Conservation (phyloP, 2,797 vertebrate species). For the Labeo calbasu region DNA sequence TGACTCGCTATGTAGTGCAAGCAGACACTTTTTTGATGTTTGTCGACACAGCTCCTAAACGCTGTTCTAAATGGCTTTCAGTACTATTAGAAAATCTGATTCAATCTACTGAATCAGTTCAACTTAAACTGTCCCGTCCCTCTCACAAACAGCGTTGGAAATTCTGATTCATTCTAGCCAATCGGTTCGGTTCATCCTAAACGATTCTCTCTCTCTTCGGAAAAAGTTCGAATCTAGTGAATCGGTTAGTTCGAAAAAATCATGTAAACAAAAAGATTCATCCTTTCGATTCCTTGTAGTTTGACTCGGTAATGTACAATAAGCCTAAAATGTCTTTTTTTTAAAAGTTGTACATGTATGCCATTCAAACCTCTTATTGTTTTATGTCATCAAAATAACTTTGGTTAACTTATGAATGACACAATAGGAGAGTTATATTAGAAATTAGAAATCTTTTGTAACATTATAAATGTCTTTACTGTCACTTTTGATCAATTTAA, state of each 20-base stretch:
- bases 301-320: background rate
- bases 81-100: background rate
- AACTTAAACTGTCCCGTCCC: background rate
- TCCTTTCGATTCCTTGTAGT: background rate
- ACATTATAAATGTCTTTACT: background rate
- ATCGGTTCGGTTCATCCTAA: background rate
- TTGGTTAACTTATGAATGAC: background rate
- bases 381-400: background rate
- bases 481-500: background rate
- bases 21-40: background rate
- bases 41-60: background rate
- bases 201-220: background rate
- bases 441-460: background rate
- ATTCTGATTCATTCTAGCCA: background rate
- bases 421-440: background rate
- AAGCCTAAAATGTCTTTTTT: too few relatives aligned
- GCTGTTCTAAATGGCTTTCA: background rate
- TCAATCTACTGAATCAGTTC: background rate
- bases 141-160: background rate
- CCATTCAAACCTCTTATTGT: background rate
- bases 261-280: background rate
- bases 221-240: background rate
- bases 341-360: too few relatives aligned
- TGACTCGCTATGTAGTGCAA: background rate
- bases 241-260: background rate